Base-by-base conservation (phyloP, 2,888 invertebrate genomes). In the Euzophera pinguis region DNA sequence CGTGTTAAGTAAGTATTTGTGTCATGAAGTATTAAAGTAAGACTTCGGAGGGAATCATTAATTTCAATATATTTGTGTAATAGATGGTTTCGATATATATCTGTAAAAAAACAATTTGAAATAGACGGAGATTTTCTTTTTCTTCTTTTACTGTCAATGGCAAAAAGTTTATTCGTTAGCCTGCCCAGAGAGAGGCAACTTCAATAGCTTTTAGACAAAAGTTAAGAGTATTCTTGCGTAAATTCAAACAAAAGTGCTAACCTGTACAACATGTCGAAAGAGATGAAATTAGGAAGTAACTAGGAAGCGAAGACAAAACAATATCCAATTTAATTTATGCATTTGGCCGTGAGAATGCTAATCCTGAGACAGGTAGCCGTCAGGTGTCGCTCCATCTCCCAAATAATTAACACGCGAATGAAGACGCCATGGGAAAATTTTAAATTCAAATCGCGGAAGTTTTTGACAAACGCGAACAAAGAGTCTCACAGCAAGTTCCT, bases 381-480 rank as follows among this genome's bases (percentile, higher is more conserved):
- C 85, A 81, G 85, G 79, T 83, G 84, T 69, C 71, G 57, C 62
- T 57, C 60, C 62, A 61, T 69, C 73, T 73, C 64, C 62, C 73
- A 79, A 81, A 81, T 79, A 86, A 88, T 87, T 84, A 85, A 83
- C 84, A 81, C 73, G 63, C 67, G 64, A 63, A 63, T 65, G 64
- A 71, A 73, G 75, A 65, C 58, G 62, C 69, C 80, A 77, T 78
- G 84, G 59, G 62, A 64, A 65, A 71, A 88, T 88, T 86, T 87
- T 78, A 86, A 85, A 85, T 87, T 84, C 75, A 84, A 83, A 86
- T 85, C 71, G 56, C 47, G 59, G 59, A 78, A 81, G 75, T 82
- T 80, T 59, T 58, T 63, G 65, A 64, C 68, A 63, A 59, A 52
- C 62, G 61, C 51, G 60, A 66, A 78, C 74, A 75, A 75, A 69